Percentiles rank a stretch among this genome's conserved stretches.
Evolutionary conservation across 2,113 vertebrate species (phyloP).

Genomic region (Mohoua ochrocephala): DNA sequence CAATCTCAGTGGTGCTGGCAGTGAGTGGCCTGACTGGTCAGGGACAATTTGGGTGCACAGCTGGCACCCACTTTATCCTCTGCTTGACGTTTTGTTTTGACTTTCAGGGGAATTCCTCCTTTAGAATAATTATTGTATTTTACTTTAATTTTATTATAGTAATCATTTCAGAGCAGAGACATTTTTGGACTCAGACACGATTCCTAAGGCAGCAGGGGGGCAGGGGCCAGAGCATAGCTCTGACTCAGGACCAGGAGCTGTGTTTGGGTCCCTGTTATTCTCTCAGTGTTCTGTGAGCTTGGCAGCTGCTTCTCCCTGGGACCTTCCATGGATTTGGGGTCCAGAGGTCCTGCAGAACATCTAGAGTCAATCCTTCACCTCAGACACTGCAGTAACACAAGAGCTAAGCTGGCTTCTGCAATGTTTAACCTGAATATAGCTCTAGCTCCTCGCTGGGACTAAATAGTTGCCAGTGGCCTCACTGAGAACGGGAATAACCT

Average conservation of each 20-base stretch:
- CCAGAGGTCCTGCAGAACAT: background rate
- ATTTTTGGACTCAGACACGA: background rate
- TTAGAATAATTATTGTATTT: background rate
- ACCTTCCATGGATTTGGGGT: background rate
- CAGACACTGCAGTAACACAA: background rate
- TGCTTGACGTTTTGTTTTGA: background rate
- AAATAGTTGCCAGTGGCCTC: background rate
- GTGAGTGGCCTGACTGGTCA: background rate
- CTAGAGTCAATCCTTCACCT: background rate
- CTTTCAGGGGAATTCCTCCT: background rate
- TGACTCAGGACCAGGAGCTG: background rate
- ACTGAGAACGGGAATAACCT: background rate
- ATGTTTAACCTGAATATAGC: background rate
- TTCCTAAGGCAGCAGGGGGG: background rate
- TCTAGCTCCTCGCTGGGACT: background rate
- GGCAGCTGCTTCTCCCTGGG: background rate
- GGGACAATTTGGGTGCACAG: background rate
- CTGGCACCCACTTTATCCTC: background rate
- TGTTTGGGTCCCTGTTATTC: background rate
- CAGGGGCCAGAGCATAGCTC: background rate
- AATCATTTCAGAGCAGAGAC: background rate
- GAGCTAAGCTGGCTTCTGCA: background rate
- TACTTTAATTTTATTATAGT: background rate
- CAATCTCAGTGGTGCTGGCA: background rate
- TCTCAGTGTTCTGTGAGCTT: background rate